Percentiles rank a stretch among this genome's conserved stretches.
These are phyloP conservation scores for Leguminivora glycinivorella DNA, from an alignment of 1,140 invertebrate genomes.

Conservation along the genomic window DNA sequence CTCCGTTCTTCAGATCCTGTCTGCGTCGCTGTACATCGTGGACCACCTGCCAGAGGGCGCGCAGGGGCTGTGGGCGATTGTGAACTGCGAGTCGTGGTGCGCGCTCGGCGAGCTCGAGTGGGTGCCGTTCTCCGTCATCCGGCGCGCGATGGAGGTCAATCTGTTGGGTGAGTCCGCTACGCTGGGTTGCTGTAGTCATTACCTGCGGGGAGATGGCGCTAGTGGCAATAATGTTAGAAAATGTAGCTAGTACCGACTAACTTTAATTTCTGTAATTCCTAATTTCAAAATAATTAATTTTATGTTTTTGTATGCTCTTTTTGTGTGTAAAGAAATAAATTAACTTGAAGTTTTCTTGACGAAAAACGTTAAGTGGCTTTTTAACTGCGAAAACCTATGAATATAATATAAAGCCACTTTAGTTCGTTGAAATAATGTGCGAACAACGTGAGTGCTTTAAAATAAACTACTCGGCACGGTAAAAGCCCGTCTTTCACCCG, in stretches of 20 bases:
- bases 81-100: conserved; percentile 94
- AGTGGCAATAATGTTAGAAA: too few relatives aligned
- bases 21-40: conserved; percentile 86
- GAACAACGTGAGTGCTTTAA: not conserved
- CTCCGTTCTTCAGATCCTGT: conserved; percentile 80
- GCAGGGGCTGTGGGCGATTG: conserved; percentile 91
- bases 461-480: not conserved
- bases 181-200: conserved; percentile 31
- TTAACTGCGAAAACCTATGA: too few relatives aligned
- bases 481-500: not conserved
- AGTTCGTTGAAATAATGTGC: too few relatives aligned
- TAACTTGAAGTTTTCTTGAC: too few relatives aligned
- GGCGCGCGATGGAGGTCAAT: conserved; percentile 87
- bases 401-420: too few relatives aligned
- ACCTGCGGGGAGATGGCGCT: conserved; percentile 35
- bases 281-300: too few relatives aligned
- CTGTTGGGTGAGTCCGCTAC: conserved; percentile 80
- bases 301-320: too few relatives aligned
- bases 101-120: conserved; percentile 94
- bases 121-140: conserved; percentile 87
- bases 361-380: too few relatives aligned
- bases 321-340: too few relatives aligned
- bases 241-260: too few relatives aligned
- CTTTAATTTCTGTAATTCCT: too few relatives aligned
- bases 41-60: conserved; percentile 88